These are phyloP conservation scores for Macrotrachela quadricornifera DNA, from an alignment of 1,140 invertebrate genomes.

Conservation along the genomic window DNA sequence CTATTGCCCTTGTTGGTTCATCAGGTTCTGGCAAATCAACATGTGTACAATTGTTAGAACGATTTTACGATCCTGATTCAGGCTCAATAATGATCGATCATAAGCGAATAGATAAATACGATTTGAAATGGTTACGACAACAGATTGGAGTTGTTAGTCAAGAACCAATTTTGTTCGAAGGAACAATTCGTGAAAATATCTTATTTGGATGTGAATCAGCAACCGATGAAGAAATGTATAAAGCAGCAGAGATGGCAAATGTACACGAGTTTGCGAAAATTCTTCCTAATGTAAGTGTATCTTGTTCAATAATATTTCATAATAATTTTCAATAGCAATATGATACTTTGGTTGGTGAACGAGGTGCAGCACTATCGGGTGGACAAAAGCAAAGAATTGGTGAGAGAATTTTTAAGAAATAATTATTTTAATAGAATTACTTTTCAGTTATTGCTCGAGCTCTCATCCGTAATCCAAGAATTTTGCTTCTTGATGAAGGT, in stretches of 20 bases:
- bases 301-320: no score
- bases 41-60: conserved; percentile 57
- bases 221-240: conserved; percentile 40
- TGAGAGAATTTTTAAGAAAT: no score
- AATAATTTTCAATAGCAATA: no score
- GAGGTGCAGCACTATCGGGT: no score
- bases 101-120: conserved; percentile 35
- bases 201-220: conserved; percentile 49
- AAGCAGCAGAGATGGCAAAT: conserved; percentile 64
- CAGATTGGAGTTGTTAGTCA: conserved; percentile 13
- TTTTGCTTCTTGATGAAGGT: no score
- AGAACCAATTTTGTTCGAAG: conserved; percentile 74
- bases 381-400: no score
- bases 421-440: no score
- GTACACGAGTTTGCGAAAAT: conserved; percentile 61
- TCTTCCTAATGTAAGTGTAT: no score
- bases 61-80: conserved; percentile 60
- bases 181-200: conserved; percentile 71
- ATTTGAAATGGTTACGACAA: conserved; percentile 60
- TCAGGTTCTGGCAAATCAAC: conserved; percentile 85
- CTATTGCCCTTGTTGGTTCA: conserved; percentile 57
- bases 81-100: conserved; percentile 55
- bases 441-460: no score
- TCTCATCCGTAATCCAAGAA: no score
- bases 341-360: no score